phyloP scores from a whole-genome alignment of 2,797 vertebrate genomes.

The Gadopsis bispinosus region DNA sequence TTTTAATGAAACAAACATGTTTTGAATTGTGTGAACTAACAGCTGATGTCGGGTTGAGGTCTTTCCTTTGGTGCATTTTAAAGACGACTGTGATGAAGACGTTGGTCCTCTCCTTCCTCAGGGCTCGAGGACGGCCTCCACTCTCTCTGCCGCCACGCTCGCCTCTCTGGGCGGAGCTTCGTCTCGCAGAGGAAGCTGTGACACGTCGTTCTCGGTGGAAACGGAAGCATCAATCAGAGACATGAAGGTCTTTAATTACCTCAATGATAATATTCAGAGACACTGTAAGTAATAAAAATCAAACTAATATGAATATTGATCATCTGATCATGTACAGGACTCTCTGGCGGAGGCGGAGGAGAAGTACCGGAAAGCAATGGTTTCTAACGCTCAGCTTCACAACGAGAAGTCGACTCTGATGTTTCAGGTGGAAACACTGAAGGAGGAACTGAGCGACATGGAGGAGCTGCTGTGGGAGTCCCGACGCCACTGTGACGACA shows the following conservation, averaged over 20 bases:
- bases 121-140: conserved; percentile 90
- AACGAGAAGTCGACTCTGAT: conserved; percentile 94
- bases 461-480: conserved; percentile 93
- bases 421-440: conserved; percentile 93
- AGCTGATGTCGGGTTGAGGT: no score
- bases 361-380: conserved; percentile 93
- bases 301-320: no score
- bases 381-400: conserved; percentile 95
- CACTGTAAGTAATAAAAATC: no score
- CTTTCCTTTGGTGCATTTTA: no score
- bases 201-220: conserved; percentile 92
- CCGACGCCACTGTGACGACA: conserved; percentile 84
- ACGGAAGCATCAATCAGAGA: conserved; percentile 94
- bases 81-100: background rate
- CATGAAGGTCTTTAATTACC: conserved; percentile 83
- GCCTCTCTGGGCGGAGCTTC: conserved; percentile 92
- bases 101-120: conserved; percentile 54
- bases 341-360: conserved; percentile 91
- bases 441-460: conserved; percentile 88
- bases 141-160: conserved; percentile 91
- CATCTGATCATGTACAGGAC: conserved; percentile 81
- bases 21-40: no score
- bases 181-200: conserved; percentile 92
- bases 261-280: background rate
- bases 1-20: no score